These are phyloP conservation scores for Colinus virginianus DNA, from an alignment of 2,113 vertebrate species.

Conservation along the genomic window DNA sequence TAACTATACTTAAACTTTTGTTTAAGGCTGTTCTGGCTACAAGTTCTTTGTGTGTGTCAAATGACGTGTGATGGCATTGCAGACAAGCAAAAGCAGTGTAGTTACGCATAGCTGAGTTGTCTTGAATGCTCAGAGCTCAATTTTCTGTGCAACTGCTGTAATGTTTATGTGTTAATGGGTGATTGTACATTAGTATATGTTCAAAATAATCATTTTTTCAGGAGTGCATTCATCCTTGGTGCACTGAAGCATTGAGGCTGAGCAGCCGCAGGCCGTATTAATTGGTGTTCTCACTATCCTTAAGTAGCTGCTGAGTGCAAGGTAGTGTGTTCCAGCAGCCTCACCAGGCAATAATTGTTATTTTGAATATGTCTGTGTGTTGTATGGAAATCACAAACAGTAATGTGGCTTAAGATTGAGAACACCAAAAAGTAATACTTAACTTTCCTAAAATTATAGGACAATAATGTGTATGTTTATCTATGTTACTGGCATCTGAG, in stretches of 20 bases:
- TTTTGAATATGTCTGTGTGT: neutral
- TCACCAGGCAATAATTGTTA: neutral
- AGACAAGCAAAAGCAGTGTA: neutral
- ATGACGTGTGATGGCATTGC: rapidly evolving
- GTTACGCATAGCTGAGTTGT: neutral
- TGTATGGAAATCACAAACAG: neutral
- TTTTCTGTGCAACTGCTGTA: neutral
- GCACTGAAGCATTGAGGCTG: neutral
- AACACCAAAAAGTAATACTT: neutral
- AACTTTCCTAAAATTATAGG: neutral
- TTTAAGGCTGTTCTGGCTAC: neutral
- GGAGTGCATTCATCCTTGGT: neutral
- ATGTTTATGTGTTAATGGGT: neutral
- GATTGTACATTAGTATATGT: neutral
- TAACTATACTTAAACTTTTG: neutral
- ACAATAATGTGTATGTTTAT: neutral
- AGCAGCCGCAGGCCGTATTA: neutral
- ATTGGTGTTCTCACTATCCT: neutral
- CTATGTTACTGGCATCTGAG: neutral
- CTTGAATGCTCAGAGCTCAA: neutral
- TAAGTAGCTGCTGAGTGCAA: neutral
- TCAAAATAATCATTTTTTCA: neutral
- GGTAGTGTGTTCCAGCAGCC: neutral
- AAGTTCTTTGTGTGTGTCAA: neutral
- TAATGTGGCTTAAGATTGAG: neutral